phyloP scores from a whole-genome alignment of 92 coral and sea anemone species.

The Siderastrea radians region DNA sequence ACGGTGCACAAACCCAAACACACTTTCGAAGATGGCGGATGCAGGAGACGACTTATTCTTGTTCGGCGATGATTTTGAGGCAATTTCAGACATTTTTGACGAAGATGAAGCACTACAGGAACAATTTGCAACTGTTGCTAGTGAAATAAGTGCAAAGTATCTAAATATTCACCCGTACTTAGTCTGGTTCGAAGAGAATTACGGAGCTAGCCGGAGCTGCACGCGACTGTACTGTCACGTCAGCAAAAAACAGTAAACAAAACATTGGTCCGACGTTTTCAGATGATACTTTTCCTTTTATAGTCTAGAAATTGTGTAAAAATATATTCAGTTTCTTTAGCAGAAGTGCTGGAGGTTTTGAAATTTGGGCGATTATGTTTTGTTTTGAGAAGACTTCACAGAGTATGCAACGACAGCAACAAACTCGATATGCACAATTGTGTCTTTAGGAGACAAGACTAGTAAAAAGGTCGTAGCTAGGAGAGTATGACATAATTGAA shows the following conservation, averaged over 20 bases:
- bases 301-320: not conserved
- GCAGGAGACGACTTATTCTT: constrained; percentile 54
- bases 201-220: constrained; percentile 1
- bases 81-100: constrained; percentile 64
- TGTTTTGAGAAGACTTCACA: too few species aligned
- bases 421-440: too few species aligned
- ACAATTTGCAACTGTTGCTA: constrained; percentile 59
- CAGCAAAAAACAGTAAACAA: constrained; percentile 7
- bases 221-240: constrained; percentile 28
- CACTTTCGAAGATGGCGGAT: constrained; percentile 52
- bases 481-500: too few species aligned
- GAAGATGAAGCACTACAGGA: constrained; percentile 63
- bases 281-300: not conserved
- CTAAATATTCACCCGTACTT: not conserved
- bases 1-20: constrained; percentile 61
- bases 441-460: too few species aligned
- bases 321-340: too few species aligned
- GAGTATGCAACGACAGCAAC: too few species aligned
- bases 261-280: not conserved
- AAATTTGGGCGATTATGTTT: too few species aligned
- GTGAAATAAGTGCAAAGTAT: constrained; percentile 62
- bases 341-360: too few species aligned
- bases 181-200: constrained; percentile 4
- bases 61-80: constrained; percentile 73
- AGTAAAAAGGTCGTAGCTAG: too few species aligned